Evolutionary conservation across 2,888 invertebrate genomes (phyloP), one percentile per base, ranked within the genome.

Genomic region (Mesoligia furuncula): DNA sequence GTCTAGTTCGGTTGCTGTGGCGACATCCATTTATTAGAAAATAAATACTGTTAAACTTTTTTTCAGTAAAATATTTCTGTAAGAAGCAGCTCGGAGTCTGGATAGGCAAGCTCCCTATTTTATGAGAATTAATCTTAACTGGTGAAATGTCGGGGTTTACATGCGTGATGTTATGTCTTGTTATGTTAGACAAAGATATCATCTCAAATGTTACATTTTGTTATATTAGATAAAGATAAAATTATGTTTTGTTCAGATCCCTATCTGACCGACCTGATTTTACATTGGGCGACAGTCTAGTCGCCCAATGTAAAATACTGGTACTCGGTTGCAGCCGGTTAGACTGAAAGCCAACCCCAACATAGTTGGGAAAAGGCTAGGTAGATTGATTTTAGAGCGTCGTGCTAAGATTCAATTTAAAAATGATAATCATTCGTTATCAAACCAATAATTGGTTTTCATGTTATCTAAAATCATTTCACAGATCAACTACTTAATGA

Each of bases 401-500:
- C 17, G n/a, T 17, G 39, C 27, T 39, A 27, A 48, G 17, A 42
- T 39, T 24, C 54, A 54, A 24, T 54, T 9, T 8, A 24, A 54
- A 54, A 54, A 54, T 54, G n/a, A 24, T n/a, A n/a, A n/a, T 13
- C 11, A 13, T 57, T 54, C 9, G 3, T 24, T 54, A 54, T 54
- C 54, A n/a, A n/a, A 57, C n/a, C 11, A n/a, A 11, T 36, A 36
- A 31, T 57, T 27, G 0, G 31, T 42, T 27, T 51, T n/a, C 8
- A 13, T 57, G 9, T 31, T 36, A 15, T 48, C 39, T 7, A 36
- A 20, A 61, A 69, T 71, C 1, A 57, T 68, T 64, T 59, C 17
- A 45, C 31, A 59, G 15, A 42, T 62, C 4, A 39, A 66, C 42
- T 20, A 42, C 31, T 20, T 79, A 61, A 66, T 70, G 48, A 72